A percentile compares a stretch with the other conserved stretches of the same genome.
These are phyloP conservation scores for Periphyllus acericola DNA, from an alignment of 2,888 invertebrate genomes.

Conservation along the genomic window DNA sequence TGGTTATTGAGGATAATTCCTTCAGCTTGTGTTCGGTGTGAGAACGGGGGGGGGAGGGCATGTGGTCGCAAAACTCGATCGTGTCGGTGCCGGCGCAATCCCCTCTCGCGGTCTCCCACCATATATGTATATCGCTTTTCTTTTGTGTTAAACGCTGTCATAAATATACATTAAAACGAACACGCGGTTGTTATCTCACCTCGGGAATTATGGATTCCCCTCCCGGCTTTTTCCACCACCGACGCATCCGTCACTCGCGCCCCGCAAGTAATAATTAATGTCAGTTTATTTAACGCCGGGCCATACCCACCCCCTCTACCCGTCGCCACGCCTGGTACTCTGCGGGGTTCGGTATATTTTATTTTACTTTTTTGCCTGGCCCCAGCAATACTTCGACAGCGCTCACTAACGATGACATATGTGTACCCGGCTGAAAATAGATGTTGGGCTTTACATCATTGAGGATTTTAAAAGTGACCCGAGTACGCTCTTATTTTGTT, in stretches of 20 bases:
- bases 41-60: background rate
- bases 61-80: background rate
- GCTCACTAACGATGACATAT: conserved; percentile 58
- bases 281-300: conserved; percentile 17
- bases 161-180: background rate
- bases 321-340: background rate
- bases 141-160: background rate
- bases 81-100: background rate
- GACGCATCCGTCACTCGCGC: background rate
- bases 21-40: background rate
- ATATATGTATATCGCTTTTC: background rate
- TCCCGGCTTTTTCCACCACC: background rate
- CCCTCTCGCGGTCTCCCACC: background rate
- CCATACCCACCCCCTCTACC: no score
- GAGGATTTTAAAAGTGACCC: conserved; percentile 54
- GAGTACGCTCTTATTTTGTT: conserved; percentile 45
- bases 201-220: background rate
- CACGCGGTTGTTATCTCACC: background rate
- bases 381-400: conserved; percentile 50
- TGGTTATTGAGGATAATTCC: conserved; percentile 14
- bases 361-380: conserved; percentile 1
- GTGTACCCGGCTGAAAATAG: conserved; percentile 41
- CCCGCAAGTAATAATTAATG: conserved; percentile 23
- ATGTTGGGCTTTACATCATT: conserved; percentile 52
- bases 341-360: conserved; percentile 23